phyloP scores from a whole-genome alignment of 2,888 invertebrate genomes.

The Rutpela maculata region DNA sequence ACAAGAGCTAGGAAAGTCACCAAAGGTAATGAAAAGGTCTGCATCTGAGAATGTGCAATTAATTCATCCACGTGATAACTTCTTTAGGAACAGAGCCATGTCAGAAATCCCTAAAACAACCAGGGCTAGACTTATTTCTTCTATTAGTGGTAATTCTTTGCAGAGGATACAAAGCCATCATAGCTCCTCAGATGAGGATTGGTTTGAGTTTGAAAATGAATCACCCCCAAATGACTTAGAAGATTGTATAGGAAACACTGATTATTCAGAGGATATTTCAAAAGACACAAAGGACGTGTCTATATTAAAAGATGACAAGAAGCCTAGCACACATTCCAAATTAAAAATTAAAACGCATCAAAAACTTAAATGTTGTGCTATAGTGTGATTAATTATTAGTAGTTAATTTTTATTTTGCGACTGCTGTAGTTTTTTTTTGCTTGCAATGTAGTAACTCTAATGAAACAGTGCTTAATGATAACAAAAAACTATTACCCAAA shows the following conservation, averaged over 20 bases:
- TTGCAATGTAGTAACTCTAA: constrained; percentile 41
- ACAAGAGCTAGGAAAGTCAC: constrained; percentile 58
- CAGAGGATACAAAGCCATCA: constrained; percentile 72
- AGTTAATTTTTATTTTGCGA: constrained; percentile 50
- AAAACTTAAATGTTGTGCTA: constrained; percentile 58
- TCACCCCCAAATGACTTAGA: constrained; percentile 42
- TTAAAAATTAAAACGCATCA: constrained; percentile 46
- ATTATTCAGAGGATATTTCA: constrained; percentile 38
- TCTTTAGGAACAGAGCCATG: constrained; percentile 64
- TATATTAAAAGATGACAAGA: constrained; percentile 47
- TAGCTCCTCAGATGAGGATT: constrained; percentile 74
- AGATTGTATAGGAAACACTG: constrained; percentile 42
- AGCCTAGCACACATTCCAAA: constrained; percentile 39
- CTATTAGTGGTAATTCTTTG: constrained; percentile 62
- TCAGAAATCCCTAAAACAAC: constrained; percentile 64
- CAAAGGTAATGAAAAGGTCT: constrained; percentile 64
- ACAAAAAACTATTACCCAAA: constrained; percentile 11
- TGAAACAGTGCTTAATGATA: constrained; percentile 41
- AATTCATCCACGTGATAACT: constrained; percentile 43
- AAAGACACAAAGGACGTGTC: constrained; percentile 44
- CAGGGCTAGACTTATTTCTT: constrained; percentile 59
- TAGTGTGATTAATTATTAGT: constrained; percentile 59
- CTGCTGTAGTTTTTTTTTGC: constrained; percentile 51
- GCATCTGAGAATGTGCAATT: constrained; percentile 63
- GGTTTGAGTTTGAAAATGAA: constrained; percentile 72